phyloP scores from a whole-genome alignment of 2,797 vertebrate species.

The Pseudocheirus occidentalis region DNA sequence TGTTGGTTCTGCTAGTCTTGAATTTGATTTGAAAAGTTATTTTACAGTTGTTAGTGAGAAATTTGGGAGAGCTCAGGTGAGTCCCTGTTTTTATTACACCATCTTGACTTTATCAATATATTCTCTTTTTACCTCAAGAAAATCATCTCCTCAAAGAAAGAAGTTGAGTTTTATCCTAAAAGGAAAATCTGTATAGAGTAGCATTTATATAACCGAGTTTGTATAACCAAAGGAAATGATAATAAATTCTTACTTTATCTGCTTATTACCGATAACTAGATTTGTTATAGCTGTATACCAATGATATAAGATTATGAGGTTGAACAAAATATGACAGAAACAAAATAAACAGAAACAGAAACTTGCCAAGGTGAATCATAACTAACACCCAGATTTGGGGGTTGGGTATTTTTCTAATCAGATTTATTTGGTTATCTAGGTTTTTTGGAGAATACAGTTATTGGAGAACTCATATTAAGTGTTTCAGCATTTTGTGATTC shows the following conservation, averaged over 20 bases:
- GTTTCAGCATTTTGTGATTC: conserved; percentile 48
- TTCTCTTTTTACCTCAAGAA: neutral
- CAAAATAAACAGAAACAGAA: too few species aligned
- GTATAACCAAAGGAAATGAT: conserved; percentile 36
- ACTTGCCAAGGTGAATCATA: neutral
- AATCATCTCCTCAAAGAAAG: neutral
- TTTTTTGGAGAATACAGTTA: conserved; percentile 39
- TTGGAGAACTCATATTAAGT: conserved; percentile 12
- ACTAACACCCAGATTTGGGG: neutral
- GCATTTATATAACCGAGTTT: neutral
- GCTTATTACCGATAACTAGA: neutral
- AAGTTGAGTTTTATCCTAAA: neutral
- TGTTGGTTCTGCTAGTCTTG: neutral
- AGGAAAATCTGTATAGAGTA: too few species aligned
- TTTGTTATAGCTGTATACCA: conserved; percentile 44
- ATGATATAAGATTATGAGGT: conserved; percentile 43
- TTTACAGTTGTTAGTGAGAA: neutral
- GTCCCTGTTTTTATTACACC: neutral
- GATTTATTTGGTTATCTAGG: conserved; percentile 24
- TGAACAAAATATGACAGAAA: neutral
- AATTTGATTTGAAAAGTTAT: neutral
- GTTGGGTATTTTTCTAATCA: neutral
- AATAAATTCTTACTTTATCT: conserved; percentile 39
- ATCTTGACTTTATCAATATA: neutral
- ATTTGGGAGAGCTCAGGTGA: neutral